Percentiles rank a stretch among this genome's conserved stretches.
Evolutionary conservation across 2,888 invertebrate species (phyloP).

Genomic region (Coelogynopora nodosa): DNA sequence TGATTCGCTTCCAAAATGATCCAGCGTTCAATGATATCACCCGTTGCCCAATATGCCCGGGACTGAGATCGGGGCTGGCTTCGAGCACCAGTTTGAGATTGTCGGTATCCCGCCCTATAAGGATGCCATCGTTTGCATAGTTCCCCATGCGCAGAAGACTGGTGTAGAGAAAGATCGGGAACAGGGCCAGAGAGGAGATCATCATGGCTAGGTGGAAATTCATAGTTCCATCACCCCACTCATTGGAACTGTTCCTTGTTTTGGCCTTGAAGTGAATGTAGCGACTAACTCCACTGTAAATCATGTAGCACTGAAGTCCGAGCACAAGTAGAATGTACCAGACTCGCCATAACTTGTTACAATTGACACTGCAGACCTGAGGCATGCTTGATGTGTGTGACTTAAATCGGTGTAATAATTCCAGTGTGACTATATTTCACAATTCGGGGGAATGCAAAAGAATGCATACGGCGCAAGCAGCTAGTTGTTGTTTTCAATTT

Average conservation of each 20-base stretch:
- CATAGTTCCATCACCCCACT: conserved; percentile 2
- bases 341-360: not conserved
- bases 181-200: not conserved
- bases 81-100: not conserved
- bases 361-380: not conserved
- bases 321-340: conserved; percentile 22
- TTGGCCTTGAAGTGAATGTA: not conserved
- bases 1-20: conserved; percentile 51
- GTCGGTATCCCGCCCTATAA: not conserved
- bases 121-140: not conserved
- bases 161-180: conserved; percentile 22
- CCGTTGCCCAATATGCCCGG: conserved; percentile 57
- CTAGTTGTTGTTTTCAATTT: not conserved
- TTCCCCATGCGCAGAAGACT: not conserved
- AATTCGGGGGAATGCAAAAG: not conserved
- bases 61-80: conserved; percentile 47
- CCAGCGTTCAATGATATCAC: not conserved
- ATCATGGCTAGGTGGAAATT: conserved; percentile 16
- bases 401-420: not conserved
- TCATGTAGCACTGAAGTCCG: conserved; percentile 18
- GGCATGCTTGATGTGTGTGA: not conserved
- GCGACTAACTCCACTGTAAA: not conserved
- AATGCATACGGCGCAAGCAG: not conserved
- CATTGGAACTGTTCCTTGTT: not conserved
- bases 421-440: not conserved